These are phyloP conservation scores for Solenopsis fugax DNA, from an alignment of 1,140 invertebrate genomes.

Conservation along the genomic window DNA sequence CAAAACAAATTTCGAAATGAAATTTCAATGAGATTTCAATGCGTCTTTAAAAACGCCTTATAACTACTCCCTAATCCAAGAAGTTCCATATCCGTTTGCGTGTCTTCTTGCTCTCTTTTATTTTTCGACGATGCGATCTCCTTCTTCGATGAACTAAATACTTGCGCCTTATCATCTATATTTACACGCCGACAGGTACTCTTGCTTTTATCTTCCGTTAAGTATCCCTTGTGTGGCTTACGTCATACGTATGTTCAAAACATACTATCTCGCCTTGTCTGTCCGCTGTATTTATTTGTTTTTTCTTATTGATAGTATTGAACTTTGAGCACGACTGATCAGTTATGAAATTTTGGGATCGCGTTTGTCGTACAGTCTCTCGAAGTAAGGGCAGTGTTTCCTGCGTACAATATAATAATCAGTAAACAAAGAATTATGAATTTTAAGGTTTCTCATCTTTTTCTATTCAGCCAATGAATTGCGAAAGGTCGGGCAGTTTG, in stretches of 20 bases:
- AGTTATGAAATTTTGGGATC: constrained; percentile 22
- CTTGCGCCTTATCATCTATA: constrained; percentile 79
- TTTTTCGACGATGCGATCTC: constrained; percentile 27
- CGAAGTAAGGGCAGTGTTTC: constrained; percentile 63
- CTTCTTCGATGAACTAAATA: constrained; percentile 53
- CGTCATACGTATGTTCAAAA: constrained; percentile 30
- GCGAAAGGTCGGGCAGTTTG: constrained; percentile 89
- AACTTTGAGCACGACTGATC: constrained; percentile 3
- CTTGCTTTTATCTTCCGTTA: constrained; percentile 48
- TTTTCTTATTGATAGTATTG: constrained; percentile 32
- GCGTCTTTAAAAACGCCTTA: background rate
- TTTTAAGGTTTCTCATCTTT: constrained; percentile 45
- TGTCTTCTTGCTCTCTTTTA: constrained; percentile 3
- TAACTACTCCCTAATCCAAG: background rate
- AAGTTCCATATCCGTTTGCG: background rate
- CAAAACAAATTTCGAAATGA: background rate
- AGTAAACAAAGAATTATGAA: constrained; percentile 60
- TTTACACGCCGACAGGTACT: constrained; percentile 77
- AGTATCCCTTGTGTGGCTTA: constrained; percentile 19
- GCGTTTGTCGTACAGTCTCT: constrained; percentile 62
- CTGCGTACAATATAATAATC: constrained; percentile 61
- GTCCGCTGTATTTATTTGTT: background rate
- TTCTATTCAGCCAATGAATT: constrained; percentile 87
- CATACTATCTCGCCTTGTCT: background rate
- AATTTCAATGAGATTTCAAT: too few species aligned